Evolutionary conservation across 2,113 vertebrate species (phyloP).

Genomic region (Ochotona princeps): DNA sequence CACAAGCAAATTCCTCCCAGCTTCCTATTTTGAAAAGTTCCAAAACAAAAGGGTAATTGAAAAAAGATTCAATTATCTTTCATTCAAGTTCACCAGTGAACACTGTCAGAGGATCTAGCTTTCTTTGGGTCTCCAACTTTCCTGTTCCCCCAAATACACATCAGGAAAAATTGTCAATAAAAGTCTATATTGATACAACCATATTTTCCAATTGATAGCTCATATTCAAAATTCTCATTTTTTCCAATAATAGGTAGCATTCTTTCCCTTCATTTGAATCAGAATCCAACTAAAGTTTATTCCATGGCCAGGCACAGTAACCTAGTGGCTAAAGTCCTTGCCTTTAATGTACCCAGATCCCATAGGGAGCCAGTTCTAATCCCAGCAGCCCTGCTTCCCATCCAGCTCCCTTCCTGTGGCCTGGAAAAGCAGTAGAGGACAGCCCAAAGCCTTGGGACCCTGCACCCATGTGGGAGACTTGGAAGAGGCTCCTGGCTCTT

Average conservation of each 20-base stretch:
- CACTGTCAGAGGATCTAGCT: background rate
- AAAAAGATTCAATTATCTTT: background rate
- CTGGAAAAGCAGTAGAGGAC: too few species aligned
- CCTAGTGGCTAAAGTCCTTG: too few species aligned
- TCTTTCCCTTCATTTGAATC: background rate
- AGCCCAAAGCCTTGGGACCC: too few species aligned
- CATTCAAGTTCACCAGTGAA: background rate
- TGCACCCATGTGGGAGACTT: too few species aligned
- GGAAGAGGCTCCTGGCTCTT: too few species aligned
- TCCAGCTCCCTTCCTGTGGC: too few species aligned
- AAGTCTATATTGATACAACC: background rate
- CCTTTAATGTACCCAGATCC: too few species aligned
- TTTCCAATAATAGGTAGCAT: background rate
- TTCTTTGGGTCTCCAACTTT: background rate
- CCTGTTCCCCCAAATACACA: background rate
- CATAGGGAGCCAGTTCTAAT: too few species aligned
- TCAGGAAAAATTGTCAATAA: background rate
- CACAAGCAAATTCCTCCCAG: background rate
- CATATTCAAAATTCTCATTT: background rate
- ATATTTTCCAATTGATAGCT: constrained; percentile 1
- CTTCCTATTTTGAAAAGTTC: constrained; percentile 16
- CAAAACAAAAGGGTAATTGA: background rate
- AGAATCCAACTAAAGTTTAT: background rate
- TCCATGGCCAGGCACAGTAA: too few species aligned
- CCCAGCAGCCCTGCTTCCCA: too few species aligned